Percentiles rank a stretch among this genome's conserved stretches.
phyloP scores from a whole-genome alignment of 2,797 vertebrate genomes.

The Platalea minor region DNA sequence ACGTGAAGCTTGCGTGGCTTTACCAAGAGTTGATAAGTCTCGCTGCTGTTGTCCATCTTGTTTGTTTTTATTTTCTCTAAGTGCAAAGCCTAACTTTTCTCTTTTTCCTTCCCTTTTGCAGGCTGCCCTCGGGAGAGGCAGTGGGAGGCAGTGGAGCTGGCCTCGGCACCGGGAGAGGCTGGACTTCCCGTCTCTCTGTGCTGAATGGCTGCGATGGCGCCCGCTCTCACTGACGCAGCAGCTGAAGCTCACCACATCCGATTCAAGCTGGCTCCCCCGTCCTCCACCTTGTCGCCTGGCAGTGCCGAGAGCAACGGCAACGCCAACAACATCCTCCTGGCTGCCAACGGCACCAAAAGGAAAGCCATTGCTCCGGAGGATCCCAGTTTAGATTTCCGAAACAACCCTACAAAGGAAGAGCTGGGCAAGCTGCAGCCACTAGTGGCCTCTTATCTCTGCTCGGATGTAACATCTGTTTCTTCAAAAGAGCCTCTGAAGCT shows the following conservation, averaged over 20 bases:
- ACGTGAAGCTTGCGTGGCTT: rapidly evolving
- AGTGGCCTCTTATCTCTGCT: constrained; percentile 92
- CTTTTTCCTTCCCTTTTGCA: constrained; percentile 48
- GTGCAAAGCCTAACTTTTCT: not conserved
- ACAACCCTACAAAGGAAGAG: constrained; percentile 82
- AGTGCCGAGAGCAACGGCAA: constrained; percentile 95
- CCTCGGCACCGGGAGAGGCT: constrained; percentile 84
- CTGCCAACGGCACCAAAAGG: constrained; percentile 89
- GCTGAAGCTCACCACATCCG: constrained; percentile 99
- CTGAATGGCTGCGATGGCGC: constrained; percentile 99
- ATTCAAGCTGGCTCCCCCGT: constrained; percentile 99
- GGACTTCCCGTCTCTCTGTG: constrained; percentile 91
- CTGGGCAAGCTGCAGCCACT: constrained; percentile 93
- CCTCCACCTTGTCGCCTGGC: constrained; percentile 93
- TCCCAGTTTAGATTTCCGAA: constrained; percentile 85
- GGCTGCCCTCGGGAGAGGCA: constrained; percentile 88
- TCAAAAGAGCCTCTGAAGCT: constrained; percentile 95
- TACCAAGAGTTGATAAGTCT: rapidly evolving
- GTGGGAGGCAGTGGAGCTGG: constrained; percentile 89
- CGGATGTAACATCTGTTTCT: constrained; percentile 92
- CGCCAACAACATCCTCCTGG: constrained; percentile 91
- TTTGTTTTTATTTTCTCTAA: rapidly evolving
- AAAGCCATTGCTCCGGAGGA: constrained; percentile 86
- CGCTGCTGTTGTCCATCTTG: rapidly evolving
- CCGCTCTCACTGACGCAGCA: constrained; percentile 99